Evolutionary conservation across 2,888 invertebrate genomes (phyloP).

Genomic region (Drosophila robusta): DNA sequence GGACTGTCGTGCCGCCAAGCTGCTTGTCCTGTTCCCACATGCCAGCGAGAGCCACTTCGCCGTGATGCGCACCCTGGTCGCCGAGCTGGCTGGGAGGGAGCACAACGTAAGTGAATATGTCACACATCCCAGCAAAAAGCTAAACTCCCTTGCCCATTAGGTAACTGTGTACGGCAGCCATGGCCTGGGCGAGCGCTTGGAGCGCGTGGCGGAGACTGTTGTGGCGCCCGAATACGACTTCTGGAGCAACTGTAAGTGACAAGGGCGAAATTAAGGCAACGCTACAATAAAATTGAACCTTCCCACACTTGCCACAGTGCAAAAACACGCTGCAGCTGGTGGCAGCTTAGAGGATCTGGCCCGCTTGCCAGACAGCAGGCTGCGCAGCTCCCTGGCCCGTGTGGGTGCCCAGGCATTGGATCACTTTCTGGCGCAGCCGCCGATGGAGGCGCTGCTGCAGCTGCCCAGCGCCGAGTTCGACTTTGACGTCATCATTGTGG

Average conservation of each 20-base stretch:
- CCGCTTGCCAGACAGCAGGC: conserved; percentile 48
- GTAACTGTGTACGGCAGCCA: conserved; percentile 82
- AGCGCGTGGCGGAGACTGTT: conserved; percentile 80
- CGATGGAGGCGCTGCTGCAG: conserved; percentile 65
- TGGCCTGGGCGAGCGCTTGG: conserved; percentile 82
- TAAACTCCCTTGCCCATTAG: conserved; percentile 46
- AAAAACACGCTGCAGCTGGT: conserved; percentile 53
- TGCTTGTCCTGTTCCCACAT: conserved; percentile 83
- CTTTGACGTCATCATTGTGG: conserved; percentile 85
- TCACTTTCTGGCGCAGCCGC: conserved; percentile 74
- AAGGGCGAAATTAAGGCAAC: background rate
- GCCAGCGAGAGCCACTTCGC: conserved; percentile 84
- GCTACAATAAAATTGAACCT: background rate
- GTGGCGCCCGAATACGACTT: conserved; percentile 80
- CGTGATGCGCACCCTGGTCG: conserved; percentile 84
- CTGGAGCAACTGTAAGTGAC: conserved; percentile 79
- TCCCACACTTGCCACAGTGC: conserved; percentile 52
- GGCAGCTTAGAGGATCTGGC: conserved; percentile 64
- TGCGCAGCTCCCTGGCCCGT: conserved; percentile 74
- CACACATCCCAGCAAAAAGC: background rate
- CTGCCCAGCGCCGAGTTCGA: conserved; percentile 82
- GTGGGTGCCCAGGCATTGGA: conserved; percentile 77
- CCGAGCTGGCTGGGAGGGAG: conserved; percentile 85
- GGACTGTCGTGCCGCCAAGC: conserved; percentile 62
- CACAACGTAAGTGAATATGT: conserved; percentile 83